Evolutionary conservation across 2,797 vertebrate genomes (phyloP).

Genomic region (Alectoris magna): DNA sequence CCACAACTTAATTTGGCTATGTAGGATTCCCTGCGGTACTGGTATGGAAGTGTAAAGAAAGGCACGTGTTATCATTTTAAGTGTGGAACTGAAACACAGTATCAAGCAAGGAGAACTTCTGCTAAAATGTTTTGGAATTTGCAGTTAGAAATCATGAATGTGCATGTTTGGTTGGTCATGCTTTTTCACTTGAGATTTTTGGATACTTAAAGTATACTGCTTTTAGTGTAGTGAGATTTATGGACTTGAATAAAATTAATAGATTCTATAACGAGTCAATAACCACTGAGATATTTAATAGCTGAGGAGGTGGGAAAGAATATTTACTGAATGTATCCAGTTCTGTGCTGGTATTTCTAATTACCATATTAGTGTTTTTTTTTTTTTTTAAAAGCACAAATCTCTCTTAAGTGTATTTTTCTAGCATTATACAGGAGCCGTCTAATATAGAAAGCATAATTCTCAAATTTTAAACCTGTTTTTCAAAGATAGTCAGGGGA

Average conservation of each 20-base stretch:
- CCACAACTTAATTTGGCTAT: background rate
- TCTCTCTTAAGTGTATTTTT: background rate
- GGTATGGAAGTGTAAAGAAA: background rate
- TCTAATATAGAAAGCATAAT: background rate
- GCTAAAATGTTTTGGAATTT: background rate
- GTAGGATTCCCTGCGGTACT: background rate
- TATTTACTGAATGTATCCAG: background rate
- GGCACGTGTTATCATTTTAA: background rate
- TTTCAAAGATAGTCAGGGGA: background rate
- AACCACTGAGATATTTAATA: background rate
- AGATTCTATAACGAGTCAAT: background rate
- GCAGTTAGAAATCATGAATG: background rate
- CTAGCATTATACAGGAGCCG: background rate
- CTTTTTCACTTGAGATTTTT: background rate
- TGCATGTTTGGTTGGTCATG: background rate
- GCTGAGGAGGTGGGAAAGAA: background rate
- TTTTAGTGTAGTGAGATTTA: background rate
- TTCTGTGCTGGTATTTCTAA: background rate
- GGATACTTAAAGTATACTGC: background rate
- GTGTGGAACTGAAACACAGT: background rate
- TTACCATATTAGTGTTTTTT: background rate
- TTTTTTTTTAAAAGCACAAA: background rate
- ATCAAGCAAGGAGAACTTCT: background rate
- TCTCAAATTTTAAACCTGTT: background rate
- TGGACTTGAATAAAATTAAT: conserved; percentile 19